A percentile compares a stretch with the other conserved stretches of the same genome.
phyloP scores from a whole-genome alignment of 2,113 vertebrate genomes.

The Leucopsar rothschildi region DNA sequence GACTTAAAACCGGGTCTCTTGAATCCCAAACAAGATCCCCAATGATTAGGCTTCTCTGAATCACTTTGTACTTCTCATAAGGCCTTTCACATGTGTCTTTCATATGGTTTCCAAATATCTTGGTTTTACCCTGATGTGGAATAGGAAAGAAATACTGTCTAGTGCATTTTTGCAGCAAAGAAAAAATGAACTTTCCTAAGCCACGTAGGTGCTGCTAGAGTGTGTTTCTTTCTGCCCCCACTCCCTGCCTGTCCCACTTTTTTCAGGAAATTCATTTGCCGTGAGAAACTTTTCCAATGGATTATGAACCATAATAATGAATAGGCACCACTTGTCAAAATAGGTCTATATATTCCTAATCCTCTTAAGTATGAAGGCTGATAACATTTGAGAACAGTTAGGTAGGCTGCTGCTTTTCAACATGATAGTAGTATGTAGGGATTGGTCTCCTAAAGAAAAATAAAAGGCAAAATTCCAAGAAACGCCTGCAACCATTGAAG shows the following conservation, averaged over 20 bases:
- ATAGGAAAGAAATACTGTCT: neutral
- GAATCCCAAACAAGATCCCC: neutral
- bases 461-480: rapidly evolving
- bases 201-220: neutral
- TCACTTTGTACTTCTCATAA: neutral
- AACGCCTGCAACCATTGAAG: neutral
- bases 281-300: neutral
- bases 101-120: neutral
- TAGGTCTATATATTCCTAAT: neutral
- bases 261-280: neutral
- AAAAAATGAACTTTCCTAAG: neutral
- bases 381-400: neutral
- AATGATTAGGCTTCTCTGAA: neutral
- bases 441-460: neutral
- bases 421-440: neutral
- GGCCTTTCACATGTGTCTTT: neutral
- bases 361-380: neutral
- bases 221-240: neutral
- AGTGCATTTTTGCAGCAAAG: neutral
- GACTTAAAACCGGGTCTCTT: neutral
- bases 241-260: neutral
- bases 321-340: neutral
- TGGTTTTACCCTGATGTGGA: neutral
- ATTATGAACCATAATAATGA: neutral
- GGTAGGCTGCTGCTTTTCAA: neutral